Evolutionary conservation across 2,888 invertebrate genomes (phyloP).

Genomic region (Cyclophora albipunctata): DNA sequence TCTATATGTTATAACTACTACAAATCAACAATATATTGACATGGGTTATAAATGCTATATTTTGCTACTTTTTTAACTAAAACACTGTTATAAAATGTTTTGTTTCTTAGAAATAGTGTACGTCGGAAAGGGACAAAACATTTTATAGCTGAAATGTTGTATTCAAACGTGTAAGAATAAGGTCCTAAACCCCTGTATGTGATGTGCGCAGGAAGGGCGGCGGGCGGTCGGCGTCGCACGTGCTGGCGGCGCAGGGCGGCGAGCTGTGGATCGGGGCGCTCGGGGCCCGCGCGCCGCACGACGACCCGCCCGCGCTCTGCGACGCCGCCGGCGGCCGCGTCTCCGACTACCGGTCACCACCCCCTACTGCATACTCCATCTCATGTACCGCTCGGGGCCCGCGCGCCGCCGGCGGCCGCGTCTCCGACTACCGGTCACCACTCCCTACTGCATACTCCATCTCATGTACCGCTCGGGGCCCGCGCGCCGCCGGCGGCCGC

Average conservation of each 20-base stretch:
- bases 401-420: slow-evolving; percentile 91
- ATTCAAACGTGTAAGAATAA: too few relatives aligned
- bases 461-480: slow-evolving; percentile 80
- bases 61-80: too few relatives aligned
- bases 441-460: too few relatives aligned
- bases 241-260: slow-evolving; percentile 94
- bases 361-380: too few relatives aligned
- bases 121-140: too few relatives aligned
- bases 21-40: too few relatives aligned
- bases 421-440: slow-evolving; percentile 87
- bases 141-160: slow-evolving; percentile 3
- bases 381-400: slow-evolving; percentile 81
- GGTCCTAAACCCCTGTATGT: too few relatives aligned
- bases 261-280: slow-evolving; percentile 97
- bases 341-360: slow-evolving; percentile 85
- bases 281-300: slow-evolving; percentile 89
- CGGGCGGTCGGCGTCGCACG: slow-evolving; percentile 92
- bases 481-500: slow-evolving; percentile 90
- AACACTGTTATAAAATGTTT: too few relatives aligned
- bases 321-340: slow-evolving; percentile 96
- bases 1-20: too few relatives aligned
- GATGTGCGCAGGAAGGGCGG: slow-evolving; percentile 77
- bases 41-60: too few relatives aligned
- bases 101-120: too few relatives aligned
- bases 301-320: slow-evolving; percentile 95